These are phyloP conservation scores for Carterocephalus palaemon DNA, from an alignment of 2,888 invertebrate species.

Conservation along the genomic window DNA sequence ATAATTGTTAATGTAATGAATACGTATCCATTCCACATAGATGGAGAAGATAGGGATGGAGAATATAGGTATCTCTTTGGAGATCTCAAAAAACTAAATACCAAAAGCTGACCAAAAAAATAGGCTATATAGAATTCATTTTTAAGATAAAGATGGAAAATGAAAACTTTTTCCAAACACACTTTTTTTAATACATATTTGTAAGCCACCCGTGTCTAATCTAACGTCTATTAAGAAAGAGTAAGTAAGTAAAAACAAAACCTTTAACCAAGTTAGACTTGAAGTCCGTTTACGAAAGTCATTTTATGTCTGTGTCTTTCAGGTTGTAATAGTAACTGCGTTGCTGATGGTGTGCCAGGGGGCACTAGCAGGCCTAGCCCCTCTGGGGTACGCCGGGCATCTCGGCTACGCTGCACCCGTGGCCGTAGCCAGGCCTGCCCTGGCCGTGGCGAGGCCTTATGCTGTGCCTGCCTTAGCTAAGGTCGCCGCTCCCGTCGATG, in stretches of 20 bases:
- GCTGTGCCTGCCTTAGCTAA: slow-evolving; percentile 52
- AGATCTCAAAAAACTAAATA: no score
- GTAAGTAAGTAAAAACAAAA: no score
- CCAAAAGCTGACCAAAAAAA: no score
- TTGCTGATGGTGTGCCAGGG: slow-evolving; percentile 55
- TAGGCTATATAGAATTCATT: no score
- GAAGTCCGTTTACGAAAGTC: neutral
- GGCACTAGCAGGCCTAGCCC: slow-evolving; percentile 44
- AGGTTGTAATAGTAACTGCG: slow-evolving; percentile 59
- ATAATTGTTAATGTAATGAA: no score
- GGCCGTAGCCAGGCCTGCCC: slow-evolving; percentile 51
- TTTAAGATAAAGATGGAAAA: no score
- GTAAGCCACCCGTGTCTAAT: slow-evolving; percentile 20
- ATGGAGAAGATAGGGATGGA: no score
- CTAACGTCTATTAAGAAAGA: neutral
- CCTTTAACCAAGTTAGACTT: no score
- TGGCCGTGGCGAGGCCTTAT: slow-evolving; percentile 34
- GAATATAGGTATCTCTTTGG: no score
- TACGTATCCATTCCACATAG: no score
- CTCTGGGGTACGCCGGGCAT: slow-evolving; percentile 51
- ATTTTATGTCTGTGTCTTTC: slow-evolving; percentile 11
- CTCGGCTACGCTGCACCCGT: slow-evolving; percentile 43
- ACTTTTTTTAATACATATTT: no score
- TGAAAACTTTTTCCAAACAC: no score
- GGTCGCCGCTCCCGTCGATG: slow-evolving; percentile 69